Evolutionary conservation across 2,113 vertebrate genomes (phyloP).

Genomic region (Mugil cephalus): DNA sequence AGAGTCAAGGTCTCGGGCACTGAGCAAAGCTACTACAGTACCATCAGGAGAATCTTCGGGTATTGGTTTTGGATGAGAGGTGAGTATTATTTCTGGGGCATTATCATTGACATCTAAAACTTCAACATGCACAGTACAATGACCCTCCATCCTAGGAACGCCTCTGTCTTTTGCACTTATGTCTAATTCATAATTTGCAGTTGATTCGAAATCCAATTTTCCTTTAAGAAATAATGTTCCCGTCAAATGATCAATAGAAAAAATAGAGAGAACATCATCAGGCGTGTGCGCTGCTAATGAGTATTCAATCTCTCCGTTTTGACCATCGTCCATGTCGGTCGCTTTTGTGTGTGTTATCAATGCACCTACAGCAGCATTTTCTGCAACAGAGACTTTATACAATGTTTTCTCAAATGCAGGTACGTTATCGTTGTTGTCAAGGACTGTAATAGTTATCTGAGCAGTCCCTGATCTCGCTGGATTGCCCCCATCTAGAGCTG

Average conservation of each 20-base stretch:
- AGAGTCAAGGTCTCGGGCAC: constrained; percentile 73
- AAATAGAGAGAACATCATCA: constrained; percentile 78
- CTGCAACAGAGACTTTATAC: constrained; percentile 76
- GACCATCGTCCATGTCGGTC: constrained; percentile 82
- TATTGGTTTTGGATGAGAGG: constrained; percentile 70
- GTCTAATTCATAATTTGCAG: constrained; percentile 87
- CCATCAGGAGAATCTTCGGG: constrained; percentile 68
- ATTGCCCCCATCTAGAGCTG: constrained; percentile 78
- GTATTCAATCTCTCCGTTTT: constrained; percentile 87
- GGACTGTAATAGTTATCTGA: constrained; percentile 57
- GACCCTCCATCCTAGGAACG: constrained; percentile 77
- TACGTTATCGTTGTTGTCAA: constrained; percentile 88
- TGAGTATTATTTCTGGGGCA: constrained; percentile 73
- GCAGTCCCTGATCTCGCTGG: constrained; percentile 71
- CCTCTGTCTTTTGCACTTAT: constrained; percentile 84
- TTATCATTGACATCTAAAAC: constrained; percentile 82
- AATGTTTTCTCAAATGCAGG: constrained; percentile 71
- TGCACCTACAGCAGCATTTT: constrained; percentile 61
- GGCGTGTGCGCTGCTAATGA: constrained; percentile 82
- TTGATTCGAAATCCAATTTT: constrained; percentile 74
- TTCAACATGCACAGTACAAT: constrained; percentile 76
- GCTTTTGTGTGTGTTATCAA: constrained; percentile 52
- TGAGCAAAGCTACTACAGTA: constrained; percentile 77
- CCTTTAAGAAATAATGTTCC: constrained; percentile 86
- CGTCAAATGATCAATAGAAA: constrained; percentile 72